phyloP scores from a whole-genome alignment of 2,888 invertebrate genomes.

The Allacma fusca region DNA sequence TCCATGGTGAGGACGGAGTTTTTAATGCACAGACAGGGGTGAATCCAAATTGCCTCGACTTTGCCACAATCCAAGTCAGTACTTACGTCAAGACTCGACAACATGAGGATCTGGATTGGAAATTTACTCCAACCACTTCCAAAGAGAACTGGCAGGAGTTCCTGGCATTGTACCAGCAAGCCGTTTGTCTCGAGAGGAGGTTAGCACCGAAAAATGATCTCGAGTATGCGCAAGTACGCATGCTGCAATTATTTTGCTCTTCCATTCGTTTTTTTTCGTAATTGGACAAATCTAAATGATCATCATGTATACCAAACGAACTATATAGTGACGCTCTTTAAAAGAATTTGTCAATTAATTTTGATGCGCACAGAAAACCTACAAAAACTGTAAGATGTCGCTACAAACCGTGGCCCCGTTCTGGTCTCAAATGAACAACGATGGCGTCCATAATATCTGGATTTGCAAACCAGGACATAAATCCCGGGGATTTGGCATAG shows the following conservation, averaged over 20 bases:
- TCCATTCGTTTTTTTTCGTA: background rate
- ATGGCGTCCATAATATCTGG: slow-evolving; percentile 90
- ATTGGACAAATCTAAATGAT: no score
- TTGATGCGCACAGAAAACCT: slow-evolving; percentile 64
- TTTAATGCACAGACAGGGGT: slow-evolving; percentile 46
- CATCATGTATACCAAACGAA: no score
- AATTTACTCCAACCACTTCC: slow-evolving; percentile 50
- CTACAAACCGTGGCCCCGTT: slow-evolving; percentile 74
- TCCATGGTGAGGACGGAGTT: slow-evolving; percentile 68
- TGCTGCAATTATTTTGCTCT: background rate
- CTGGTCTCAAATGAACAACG: slow-evolving; percentile 85
- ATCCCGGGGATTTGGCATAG: slow-evolving; percentile 89
- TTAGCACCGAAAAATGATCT: background rate
- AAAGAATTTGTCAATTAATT: no score
- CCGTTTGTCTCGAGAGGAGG: background rate
- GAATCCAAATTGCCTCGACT: slow-evolving; percentile 69
- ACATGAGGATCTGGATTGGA: slow-evolving; percentile 74
- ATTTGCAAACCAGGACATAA: slow-evolving; percentile 94
- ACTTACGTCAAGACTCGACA: slow-evolving; percentile 69
- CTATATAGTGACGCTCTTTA: no score
- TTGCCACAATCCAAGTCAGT: slow-evolving; percentile 76
- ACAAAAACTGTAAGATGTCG: slow-evolving; percentile 70
- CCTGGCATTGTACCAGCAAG: slow-evolving; percentile 71
- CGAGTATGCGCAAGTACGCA: background rate
- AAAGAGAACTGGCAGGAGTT: slow-evolving; percentile 90